Evolutionary conservation across 1,140 invertebrate species (phyloP).

Genomic region (Drosophila sucinea): DNA sequence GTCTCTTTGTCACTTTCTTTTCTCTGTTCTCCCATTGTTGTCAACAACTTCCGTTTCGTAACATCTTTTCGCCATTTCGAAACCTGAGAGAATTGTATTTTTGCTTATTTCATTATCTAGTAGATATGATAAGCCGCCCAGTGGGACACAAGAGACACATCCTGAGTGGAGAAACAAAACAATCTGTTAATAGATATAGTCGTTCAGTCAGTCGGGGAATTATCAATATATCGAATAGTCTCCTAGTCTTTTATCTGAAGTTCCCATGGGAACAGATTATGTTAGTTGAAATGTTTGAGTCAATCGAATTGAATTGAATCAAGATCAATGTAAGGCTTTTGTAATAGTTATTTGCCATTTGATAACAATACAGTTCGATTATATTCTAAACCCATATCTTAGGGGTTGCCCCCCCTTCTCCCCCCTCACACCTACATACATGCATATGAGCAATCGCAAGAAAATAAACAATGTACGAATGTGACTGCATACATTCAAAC

Average conservation of each 20-base stretch:
- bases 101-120: slow-evolving; percentile 5
- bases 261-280: too few relatives aligned
- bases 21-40: neutral
- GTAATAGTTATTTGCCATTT: neutral
- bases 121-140: neutral
- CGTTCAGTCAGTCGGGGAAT: too few relatives aligned
- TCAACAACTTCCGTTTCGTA: slow-evolving; percentile 8
- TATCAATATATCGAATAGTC: too few relatives aligned
- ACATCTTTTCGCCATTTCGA: slow-evolving; percentile 19
- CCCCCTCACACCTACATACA: too few relatives aligned
- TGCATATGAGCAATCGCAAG: neutral
- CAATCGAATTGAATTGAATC: neutral
- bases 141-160: neutral
- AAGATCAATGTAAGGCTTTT: slow-evolving; percentile 1
- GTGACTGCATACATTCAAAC: neutral
- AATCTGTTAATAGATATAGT: neutral
- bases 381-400: neutral
- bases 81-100: neutral
- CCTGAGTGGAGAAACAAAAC: neutral
- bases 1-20: neutral
- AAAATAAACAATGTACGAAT: neutral
- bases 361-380: neutral
- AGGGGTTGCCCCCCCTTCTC: too few relatives aligned
- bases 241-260: too few relatives aligned
- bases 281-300: neutral